Evolutionary conservation across 1,140 invertebrate genomes (phyloP).

Genomic region (Zaprionus ghesquierei): DNA sequence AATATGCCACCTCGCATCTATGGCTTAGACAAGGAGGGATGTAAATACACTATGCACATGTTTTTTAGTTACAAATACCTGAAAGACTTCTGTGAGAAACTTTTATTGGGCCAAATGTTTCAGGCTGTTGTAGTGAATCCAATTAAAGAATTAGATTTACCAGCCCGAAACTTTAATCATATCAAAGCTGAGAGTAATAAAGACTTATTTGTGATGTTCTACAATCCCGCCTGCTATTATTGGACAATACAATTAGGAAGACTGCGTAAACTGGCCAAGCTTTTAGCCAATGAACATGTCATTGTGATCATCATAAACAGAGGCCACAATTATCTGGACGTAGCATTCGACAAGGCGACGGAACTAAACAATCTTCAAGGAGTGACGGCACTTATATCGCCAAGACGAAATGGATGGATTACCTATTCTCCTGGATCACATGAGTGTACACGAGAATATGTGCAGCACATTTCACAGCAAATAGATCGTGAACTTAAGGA

Average conservation of each 20-base stretch:
- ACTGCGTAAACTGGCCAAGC: conserved; percentile 35
- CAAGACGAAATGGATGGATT: conserved; percentile 4
- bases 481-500: conserved; percentile 24
- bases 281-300: conserved; percentile 26
- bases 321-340: conserved; percentile 42
- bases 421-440: neutral
- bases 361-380: conserved; percentile 20
- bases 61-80: conserved; percentile 44
- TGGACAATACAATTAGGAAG: conserved; percentile 40
- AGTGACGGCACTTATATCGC: conserved; percentile 3
- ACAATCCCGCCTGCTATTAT: conserved; percentile 42
- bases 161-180: conserved; percentile 34
- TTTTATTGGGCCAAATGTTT: conserved; percentile 35
- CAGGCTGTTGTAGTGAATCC: conserved; percentile 25
- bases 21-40: conserved; percentile 20
- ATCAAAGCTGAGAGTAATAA: conserved; percentile 3
- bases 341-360: conserved; percentile 17
- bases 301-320: conserved; percentile 39
- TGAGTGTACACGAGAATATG: conserved; percentile 24
- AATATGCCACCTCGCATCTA: conserved; percentile 39
- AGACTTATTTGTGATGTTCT: conserved; percentile 43
- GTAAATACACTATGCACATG: conserved; percentile 49
- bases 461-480: conserved; percentile 29
- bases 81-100: conserved; percentile 45
- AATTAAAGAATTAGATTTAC: neutral